Percentiles rank a stretch among this genome's conserved stretches.
phyloP scores from a whole-genome alignment of 1,140 invertebrate species.

The Cydia amplana region DNA sequence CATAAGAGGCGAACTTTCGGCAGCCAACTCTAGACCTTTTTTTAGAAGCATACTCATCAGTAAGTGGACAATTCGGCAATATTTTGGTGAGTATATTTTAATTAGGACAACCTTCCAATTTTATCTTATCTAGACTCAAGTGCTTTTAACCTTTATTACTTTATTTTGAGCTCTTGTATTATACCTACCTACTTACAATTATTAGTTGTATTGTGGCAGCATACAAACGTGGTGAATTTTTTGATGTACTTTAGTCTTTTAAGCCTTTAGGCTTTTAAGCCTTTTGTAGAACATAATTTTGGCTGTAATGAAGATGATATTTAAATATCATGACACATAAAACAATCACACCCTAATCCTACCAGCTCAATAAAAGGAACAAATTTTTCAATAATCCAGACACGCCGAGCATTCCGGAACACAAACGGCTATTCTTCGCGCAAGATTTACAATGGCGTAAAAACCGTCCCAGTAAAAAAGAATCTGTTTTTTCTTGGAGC shows the following conservation, averaged over 20 bases:
- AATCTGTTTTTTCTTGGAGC: conserved; percentile 37
- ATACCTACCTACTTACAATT: background rate
- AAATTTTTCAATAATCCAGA: conserved; percentile 35
- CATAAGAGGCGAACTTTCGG: conserved; percentile 53
- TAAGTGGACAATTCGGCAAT: conserved; percentile 54
- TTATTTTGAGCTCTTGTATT: background rate
- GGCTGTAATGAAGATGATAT: background rate
- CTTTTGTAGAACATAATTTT: background rate
- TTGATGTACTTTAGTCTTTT: background rate
- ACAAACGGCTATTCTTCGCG: conserved; percentile 37
- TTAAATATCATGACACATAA: background rate
- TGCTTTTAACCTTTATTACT: background rate
- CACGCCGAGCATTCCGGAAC: conserved; percentile 33
- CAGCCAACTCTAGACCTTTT: conserved; percentile 50
- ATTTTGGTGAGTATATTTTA: conserved; percentile 51
- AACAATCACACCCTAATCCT: background rate
- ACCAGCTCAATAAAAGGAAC: conserved; percentile 7
- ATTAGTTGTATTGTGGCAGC: background rate
- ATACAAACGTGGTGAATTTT: background rate
- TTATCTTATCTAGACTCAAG: conserved; percentile 8
- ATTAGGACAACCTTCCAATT: conserved; percentile 27
- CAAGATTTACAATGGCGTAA: conserved; percentile 38
- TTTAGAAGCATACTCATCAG: conserved; percentile 54
- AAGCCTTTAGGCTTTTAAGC: too few species aligned
- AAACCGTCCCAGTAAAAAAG: conserved; percentile 35